Evolutionary conservation across 2,797 vertebrate genomes (phyloP).

Genomic region (Champsocephalus esox): DNA sequence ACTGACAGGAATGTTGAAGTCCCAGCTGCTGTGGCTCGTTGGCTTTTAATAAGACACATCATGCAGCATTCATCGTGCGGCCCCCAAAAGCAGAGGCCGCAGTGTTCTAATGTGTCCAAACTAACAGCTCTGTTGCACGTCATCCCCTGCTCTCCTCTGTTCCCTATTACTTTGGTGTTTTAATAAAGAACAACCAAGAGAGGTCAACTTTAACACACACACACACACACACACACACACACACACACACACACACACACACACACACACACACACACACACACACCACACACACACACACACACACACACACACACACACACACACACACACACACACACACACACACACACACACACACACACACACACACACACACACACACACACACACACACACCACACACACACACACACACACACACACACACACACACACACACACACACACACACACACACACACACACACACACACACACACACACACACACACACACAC

Average conservation of each 20-base stretch:
- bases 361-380: too few species aligned
- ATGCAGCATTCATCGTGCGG: slow-evolving; percentile 63
- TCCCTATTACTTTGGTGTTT: slow-evolving; percentile 9
- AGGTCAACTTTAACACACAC: neutral
- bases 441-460: too few species aligned
- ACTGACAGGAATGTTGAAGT: slow-evolving; percentile 72
- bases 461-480: neutral
- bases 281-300: slow-evolving; percentile 21
- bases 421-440: too few species aligned
- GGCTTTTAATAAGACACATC: slow-evolving; percentile 79
- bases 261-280: slow-evolving; percentile 18
- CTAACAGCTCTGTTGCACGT: slow-evolving; percentile 34
- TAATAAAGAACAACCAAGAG: slow-evolving; percentile 30
- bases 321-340: slow-evolving; percentile 35
- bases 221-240: slow-evolving; percentile 1
- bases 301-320: neutral
- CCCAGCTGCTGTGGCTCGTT: slow-evolving; percentile 72
- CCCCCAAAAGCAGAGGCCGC: slow-evolving; percentile 48
- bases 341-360: too few species aligned
- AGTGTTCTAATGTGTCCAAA: slow-evolving; percentile 45
- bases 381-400: too few species aligned
- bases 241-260: slow-evolving; percentile 30
- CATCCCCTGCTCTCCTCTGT: neutral
- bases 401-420: too few species aligned
- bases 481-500: slow-evolving; percentile 5